Conservation (phyloP, 2,888 invertebrate species). For the Pyrrhia umbra region DNA sequence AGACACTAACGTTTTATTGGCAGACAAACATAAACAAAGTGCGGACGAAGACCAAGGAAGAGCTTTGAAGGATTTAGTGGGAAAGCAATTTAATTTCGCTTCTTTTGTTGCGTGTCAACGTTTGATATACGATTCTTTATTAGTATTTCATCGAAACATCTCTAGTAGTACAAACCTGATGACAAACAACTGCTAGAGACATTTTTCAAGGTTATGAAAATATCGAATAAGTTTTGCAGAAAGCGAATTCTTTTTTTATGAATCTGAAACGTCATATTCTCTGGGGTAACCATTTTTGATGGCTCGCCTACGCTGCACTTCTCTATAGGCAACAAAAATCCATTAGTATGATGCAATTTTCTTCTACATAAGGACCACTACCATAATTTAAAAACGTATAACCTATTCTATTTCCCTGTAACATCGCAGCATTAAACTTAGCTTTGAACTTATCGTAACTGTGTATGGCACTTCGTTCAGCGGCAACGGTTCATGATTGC, state of each 20-base stretch:
- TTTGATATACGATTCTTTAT: too few species aligned
- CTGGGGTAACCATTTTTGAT: too few species aligned
- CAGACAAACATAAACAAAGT: conserved; percentile 49
- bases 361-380: background rate
- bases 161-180: too few species aligned
- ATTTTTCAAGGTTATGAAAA: too few species aligned
- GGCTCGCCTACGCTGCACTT: too few species aligned
- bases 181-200: too few species aligned
- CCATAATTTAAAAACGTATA: conserved; percentile 3
- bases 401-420: conserved; percentile 18
- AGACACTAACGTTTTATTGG: conserved; percentile 56
- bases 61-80: conserved; percentile 4
- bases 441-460: conserved; percentile 40
- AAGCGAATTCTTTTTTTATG: too few species aligned
- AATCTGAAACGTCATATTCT: too few species aligned
- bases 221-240: too few species aligned
- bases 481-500: conserved; percentile 32
- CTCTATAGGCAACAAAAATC: too few species aligned
- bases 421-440: conserved; percentile 16
- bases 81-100: conserved; percentile 32
- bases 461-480: conserved; percentile 31
- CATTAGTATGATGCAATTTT: too few species aligned
- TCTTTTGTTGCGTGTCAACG: conserved; percentile 25
- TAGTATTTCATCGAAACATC: too few species aligned
- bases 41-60: conserved; percentile 7